Evolutionary conservation across 1,140 invertebrate species (phyloP), one percentile per base, ranked within the genome.

Genomic region (Drosophila neocordata): DNA sequence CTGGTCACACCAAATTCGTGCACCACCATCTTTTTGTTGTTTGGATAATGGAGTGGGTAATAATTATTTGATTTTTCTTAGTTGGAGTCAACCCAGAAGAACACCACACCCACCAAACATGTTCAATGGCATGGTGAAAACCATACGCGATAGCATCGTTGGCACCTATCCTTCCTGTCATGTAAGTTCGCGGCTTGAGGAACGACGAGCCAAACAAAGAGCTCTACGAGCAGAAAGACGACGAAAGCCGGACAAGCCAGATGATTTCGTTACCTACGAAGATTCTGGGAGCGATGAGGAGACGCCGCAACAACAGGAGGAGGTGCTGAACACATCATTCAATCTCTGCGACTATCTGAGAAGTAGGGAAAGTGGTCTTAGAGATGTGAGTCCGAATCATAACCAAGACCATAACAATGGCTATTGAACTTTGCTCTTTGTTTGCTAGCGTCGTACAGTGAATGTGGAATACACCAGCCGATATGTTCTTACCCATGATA

Each of bases 181-280:
- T 63, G 93, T 94, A 75, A 91, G 91, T 56, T 93, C 93, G 69
- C 94, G 96, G 72, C 92, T 97, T 38, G 95, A 96, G 78, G 96
- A 96, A 73, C 93, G 96, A 37, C 92, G 94, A 80, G 93, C 93
- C 0, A 94, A 94, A 85, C 94, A 95, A 59, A 94, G 94, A 85
- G 93, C 93, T 51, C 75, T 94, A 70, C 93, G 93, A 84, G 82
- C 94, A 75, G 96, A 97, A 89, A 93, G 95, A 76, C 93, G 95
- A 48, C 91, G 96, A 37, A 96, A 96, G 83, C 95, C 96, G 1
- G 96, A 97, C 66, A 97, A 97, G 77, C 96, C 96, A 0, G 96
- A 97, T 90, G 96, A 97, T 92, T 97, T 97, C 92, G 95, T 97
- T 3, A 96, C 95, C 69, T 97, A 97, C 83, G 96, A 96, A 56